Percentiles rank a stretch among this genome's conserved stretches.
phyloP scores from a whole-genome alignment of 2,113 vertebrate species.

The Himantopus leucocephalus region DNA sequence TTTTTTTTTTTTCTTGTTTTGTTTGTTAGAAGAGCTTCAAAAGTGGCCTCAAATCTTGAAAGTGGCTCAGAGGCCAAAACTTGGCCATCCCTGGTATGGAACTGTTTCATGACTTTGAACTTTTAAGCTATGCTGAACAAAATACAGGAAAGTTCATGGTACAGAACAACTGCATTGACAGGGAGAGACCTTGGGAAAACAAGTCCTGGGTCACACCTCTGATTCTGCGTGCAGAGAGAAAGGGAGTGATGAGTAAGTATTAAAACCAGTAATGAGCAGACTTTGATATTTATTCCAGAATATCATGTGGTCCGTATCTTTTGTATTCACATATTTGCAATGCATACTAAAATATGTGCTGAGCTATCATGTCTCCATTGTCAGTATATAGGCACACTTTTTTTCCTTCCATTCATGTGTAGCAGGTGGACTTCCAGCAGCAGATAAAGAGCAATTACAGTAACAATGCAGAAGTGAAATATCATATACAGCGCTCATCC shows the following conservation, averaged over 20 bases:
- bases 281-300: slow-evolving; percentile 15
- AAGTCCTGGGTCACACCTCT: not conserved
- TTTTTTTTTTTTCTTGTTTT: not conserved
- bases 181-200: not conserved
- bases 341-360: not conserved
- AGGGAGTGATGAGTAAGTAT: slow-evolving; percentile 13
- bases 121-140: not conserved
- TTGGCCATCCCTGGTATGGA: not conserved
- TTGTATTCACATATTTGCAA: not conserved
- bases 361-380: not conserved
- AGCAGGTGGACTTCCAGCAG: not conserved
- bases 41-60: not conserved
- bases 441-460: not conserved
- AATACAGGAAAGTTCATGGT: not conserved
- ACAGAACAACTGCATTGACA: accelerated
- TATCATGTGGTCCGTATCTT: not conserved
- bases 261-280: not conserved
- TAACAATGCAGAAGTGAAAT: not conserved
- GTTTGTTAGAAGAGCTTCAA: not conserved
- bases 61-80: not conserved
- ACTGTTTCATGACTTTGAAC: not conserved
- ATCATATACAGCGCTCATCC: not conserved
- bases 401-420: not conserved
- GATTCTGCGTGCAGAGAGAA: not conserved
- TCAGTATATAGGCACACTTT: not conserved